A percentile compares a stretch with the other conserved stretches of the same genome.
Evolutionary conservation across 1,140 invertebrate species (phyloP).

Genomic region (Chlorops oryzae): DNA sequence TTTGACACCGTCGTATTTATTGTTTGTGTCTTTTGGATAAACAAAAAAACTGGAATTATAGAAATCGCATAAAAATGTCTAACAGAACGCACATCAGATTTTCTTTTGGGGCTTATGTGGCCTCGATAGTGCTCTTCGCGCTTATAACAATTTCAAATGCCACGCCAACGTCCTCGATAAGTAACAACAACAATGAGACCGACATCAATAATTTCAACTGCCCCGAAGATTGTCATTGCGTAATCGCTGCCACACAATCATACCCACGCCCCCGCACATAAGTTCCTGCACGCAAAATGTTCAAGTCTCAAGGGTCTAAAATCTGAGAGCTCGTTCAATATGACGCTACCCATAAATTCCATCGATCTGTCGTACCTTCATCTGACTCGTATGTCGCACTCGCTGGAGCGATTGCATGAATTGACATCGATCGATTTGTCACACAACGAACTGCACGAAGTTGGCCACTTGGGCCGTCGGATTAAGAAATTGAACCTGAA

Average conservation of each 20-base stretch:
- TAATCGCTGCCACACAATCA: slow-evolving; percentile 23
- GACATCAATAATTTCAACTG: slow-evolving; percentile 24
- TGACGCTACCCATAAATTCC: slow-evolving; percentile 37
- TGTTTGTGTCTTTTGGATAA: no score
- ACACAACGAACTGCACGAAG: slow-evolving; percentile 52
- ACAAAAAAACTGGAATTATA: no score
- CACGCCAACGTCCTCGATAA: no score
- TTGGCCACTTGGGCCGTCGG: slow-evolving; percentile 54
- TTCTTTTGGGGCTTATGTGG: no score
- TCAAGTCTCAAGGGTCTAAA: slow-evolving; percentile 28
- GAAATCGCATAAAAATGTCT: no score
- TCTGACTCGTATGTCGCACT: slow-evolving; percentile 51
- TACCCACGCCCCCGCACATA: slow-evolving; percentile 29
- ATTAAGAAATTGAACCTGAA: slow-evolving; percentile 55
- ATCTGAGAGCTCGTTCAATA: slow-evolving; percentile 12
- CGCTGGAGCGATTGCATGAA: slow-evolving; percentile 53
- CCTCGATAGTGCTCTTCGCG: no score
- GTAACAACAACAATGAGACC: no score
- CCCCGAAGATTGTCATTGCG: slow-evolving; percentile 34
- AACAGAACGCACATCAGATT: no score
- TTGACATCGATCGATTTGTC: slow-evolving; percentile 55
- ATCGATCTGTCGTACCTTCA: slow-evolving; percentile 56
- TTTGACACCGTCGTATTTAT: no score
- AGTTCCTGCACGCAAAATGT: slow-evolving; percentile 37
- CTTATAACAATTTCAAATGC: no score